Conservation (phyloP, 2,113 vertebrate genomes). For the Poeciliopsis prolifica region DNA sequence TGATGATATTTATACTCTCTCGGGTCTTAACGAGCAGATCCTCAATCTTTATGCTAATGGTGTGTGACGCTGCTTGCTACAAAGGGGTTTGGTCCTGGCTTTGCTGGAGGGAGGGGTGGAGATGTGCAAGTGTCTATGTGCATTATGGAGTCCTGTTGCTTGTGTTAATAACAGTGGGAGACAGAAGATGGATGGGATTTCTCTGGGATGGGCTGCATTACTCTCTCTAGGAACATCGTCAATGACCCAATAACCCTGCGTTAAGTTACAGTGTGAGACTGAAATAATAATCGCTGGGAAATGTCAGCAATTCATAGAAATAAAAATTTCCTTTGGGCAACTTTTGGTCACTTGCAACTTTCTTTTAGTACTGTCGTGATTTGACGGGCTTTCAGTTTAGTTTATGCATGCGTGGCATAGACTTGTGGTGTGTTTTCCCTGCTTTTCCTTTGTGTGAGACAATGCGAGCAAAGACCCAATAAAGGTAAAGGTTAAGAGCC, state of each 20-base stretch:
- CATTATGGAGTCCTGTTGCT: not conserved
- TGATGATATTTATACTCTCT: constrained; percentile 44
- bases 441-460: too few relatives aligned
- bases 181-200: not conserved
- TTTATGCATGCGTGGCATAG: too few relatives aligned
- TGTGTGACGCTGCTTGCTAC: constrained; percentile 36
- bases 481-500: too few relatives aligned
- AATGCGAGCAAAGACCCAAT: too few relatives aligned
- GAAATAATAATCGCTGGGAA: too few relatives aligned
- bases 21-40: constrained; percentile 50
- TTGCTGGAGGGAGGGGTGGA: constrained; percentile 11
- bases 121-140: constrained; percentile 15
- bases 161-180: constrained; percentile 1
- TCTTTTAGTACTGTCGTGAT: too few relatives aligned
- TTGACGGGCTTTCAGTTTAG: too few relatives aligned
- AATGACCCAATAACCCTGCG: not conserved
- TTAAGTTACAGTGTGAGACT: not conserved
- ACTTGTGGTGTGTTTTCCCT: too few relatives aligned
- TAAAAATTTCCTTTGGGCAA: too few relatives aligned
- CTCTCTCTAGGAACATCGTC: constrained; percentile 8
- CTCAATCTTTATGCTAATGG: constrained; percentile 50
- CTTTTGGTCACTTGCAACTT: too few relatives aligned
- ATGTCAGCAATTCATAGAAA: too few relatives aligned
- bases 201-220: constrained; percentile 26
- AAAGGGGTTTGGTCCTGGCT: constrained; percentile 40